A percentile compares a stretch with the other conserved stretches of the same genome.
Conservation (phyloP, 2,888 invertebrate genomes). For the Standfussiana lucernea region DNA sequence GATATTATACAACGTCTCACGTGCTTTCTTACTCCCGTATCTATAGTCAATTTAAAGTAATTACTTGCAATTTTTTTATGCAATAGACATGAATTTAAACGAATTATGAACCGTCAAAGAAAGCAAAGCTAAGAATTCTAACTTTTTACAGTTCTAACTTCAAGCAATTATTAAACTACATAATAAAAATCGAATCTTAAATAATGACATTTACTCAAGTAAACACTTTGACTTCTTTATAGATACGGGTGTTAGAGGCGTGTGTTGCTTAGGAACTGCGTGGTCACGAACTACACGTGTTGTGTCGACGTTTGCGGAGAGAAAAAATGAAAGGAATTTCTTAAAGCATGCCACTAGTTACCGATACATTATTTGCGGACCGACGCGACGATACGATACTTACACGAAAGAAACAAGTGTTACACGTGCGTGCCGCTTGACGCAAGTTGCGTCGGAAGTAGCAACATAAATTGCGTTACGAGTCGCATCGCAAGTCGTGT, state of each 20-base stretch:
- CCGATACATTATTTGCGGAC: not conserved
- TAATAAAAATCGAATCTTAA: too few relatives aligned
- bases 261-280: not conserved
- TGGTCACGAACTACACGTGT: not conserved
- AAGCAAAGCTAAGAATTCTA: too few relatives aligned
- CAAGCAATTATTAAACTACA: too few relatives aligned
- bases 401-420: not conserved
- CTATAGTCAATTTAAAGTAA: too few relatives aligned
- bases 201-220: too few relatives aligned
- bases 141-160: too few relatives aligned
- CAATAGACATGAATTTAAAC: too few relatives aligned
- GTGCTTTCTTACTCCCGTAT: constrained; percentile 1
- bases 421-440: not conserved
- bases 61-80: too few relatives aligned
- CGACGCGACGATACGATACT: too few relatives aligned
- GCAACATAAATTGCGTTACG: not conserved
- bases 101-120: too few relatives aligned
- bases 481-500: not conserved
- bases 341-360: not conserved
- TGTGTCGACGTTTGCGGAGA: not conserved
- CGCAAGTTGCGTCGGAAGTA: not conserved
- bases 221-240: too few relatives aligned
- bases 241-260: too few relatives aligned
- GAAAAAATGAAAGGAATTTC: not conserved
- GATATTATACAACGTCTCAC: constrained; percentile 22